A percentile compares a stretch with the other conserved stretches of the same genome.
These are phyloP conservation scores for Plotosus lineatus DNA, from an alignment of 2,113 vertebrate genomes.

Conservation along the genomic window DNA sequence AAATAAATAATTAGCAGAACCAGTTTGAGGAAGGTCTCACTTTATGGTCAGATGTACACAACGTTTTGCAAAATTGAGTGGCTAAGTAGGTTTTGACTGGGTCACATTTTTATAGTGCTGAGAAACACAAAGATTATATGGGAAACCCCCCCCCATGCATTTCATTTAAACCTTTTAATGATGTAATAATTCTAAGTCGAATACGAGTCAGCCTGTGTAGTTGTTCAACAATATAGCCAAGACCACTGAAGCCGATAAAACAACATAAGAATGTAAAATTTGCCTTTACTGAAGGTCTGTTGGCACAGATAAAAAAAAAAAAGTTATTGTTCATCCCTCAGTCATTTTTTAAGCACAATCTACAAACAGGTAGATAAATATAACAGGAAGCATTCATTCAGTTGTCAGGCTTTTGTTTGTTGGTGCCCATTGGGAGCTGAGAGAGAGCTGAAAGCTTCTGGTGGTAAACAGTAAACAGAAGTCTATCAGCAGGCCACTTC, in stretches of 20 bases:
- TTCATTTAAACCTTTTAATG: too few relatives aligned
- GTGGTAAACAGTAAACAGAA: conserved; percentile 19
- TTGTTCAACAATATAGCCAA: not conserved
- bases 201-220: not conserved
- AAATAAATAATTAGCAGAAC: too few relatives aligned
- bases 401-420: conserved; percentile 19
- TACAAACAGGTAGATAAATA: conserved; percentile 21
- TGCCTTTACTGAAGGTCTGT: conserved; percentile 33
- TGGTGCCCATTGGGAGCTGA: not conserved
- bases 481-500: conserved; percentile 30
- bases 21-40: too few relatives aligned
- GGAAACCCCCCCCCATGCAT: too few relatives aligned
- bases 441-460: conserved; percentile 16
- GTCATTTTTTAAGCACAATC: not conserved
- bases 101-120: too few relatives aligned
- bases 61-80: too few relatives aligned
- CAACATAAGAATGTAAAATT: not conserved
- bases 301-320: conserved; percentile 1
- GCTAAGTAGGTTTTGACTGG: too few relatives aligned
- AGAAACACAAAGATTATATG: too few relatives aligned
- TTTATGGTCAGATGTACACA: too few relatives aligned
- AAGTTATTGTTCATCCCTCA: not conserved
- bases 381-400: conserved; percentile 30
- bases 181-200: not conserved
- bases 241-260: conserved; percentile 1